Conservation (phyloP, 2,113 vertebrate genomes). For the Garra rufa region DNA sequence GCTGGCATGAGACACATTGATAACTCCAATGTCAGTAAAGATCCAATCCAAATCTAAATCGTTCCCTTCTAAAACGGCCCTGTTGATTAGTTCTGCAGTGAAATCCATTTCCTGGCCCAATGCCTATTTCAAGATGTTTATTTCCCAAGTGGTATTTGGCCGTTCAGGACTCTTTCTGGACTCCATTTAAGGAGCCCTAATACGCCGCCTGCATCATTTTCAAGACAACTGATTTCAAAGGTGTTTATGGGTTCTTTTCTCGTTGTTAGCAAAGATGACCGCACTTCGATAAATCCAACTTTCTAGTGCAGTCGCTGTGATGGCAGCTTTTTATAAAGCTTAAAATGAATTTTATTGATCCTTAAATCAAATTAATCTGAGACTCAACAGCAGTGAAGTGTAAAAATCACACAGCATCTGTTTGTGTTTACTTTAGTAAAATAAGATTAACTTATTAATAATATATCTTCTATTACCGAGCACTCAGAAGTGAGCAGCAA, state of each 20-base stretch:
- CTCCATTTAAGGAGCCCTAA: constrained; percentile 63
- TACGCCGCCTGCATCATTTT: constrained; percentile 65
- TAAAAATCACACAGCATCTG: not conserved
- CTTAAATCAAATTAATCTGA: not conserved
- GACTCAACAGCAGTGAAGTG: not conserved
- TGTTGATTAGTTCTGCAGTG: constrained; percentile 82
- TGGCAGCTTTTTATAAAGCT: not conserved
- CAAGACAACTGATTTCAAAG: constrained; percentile 47
- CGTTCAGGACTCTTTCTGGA: constrained; percentile 66
- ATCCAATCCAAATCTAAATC: constrained; percentile 82
- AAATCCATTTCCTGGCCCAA: constrained; percentile 79
- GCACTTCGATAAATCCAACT: not conserved
- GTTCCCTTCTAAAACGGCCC: constrained; percentile 74
- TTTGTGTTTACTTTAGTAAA: not conserved
- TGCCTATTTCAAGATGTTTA: constrained; percentile 79
- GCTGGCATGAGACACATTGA: constrained; percentile 76
- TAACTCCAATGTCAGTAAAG: constrained; percentile 77
- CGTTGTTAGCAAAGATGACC: not conserved
- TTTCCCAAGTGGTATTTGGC: constrained; percentile 79
- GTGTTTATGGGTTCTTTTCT: constrained; percentile 25
- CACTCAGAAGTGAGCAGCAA: not conserved
- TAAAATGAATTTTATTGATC: not conserved
- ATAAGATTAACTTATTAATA: not conserved
- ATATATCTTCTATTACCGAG: not conserved
- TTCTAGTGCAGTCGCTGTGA: not conserved